Evolutionary conservation across 1,140 invertebrate genomes (phyloP).

Genomic region (Zaprionus vittiger): DNA sequence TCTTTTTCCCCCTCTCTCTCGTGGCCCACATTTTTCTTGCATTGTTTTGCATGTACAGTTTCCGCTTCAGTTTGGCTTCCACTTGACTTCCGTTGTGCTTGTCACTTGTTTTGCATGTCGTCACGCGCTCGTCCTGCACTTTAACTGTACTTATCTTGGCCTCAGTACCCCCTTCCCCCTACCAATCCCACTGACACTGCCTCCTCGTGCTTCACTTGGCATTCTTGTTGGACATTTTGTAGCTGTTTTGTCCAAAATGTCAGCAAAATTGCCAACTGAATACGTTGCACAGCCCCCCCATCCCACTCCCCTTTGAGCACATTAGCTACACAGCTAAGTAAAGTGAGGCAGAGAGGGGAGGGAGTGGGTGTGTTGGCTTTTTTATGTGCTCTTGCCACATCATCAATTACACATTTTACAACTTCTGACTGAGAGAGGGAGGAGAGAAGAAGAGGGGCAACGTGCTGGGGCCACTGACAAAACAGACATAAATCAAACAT

Average conservation of each 20-base stretch:
- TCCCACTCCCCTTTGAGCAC: slow-evolving; percentile 2
- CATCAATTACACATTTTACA: slow-evolving; percentile 83
- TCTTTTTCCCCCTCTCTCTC: not conserved
- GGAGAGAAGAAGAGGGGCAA: not conserved
- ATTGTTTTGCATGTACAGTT: slow-evolving; percentile 68
- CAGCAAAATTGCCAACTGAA: slow-evolving; percentile 63
- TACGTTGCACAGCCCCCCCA: not conserved
- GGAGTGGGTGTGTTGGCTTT: slow-evolving; percentile 31
- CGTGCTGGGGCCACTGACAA: slow-evolving; percentile 63
- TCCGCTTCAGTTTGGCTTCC: slow-evolving; percentile 73
- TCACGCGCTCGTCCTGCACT: slow-evolving; percentile 77
- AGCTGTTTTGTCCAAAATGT: slow-evolving; percentile 81
- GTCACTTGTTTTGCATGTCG: slow-evolving; percentile 68
- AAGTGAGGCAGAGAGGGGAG: not conserved
- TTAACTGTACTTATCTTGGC: slow-evolving; percentile 73
- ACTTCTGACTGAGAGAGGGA: slow-evolving; percentile 51
- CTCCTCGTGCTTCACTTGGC: slow-evolving; percentile 13
- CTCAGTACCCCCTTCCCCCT: not conserved
- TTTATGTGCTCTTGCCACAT: slow-evolving; percentile 77
- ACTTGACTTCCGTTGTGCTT: slow-evolving; percentile 50
- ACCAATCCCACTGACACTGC: too few relatives aligned
- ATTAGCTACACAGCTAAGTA: slow-evolving; percentile 56
- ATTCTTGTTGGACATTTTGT: slow-evolving; percentile 67
- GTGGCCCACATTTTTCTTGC: slow-evolving; percentile 1
- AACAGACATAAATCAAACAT: slow-evolving; percentile 82